Evolutionary conservation across 1,140 invertebrate genomes (phyloP), one percentile per base, ranked within the genome.

Genomic region (Palaemon carinicauda): DNA sequence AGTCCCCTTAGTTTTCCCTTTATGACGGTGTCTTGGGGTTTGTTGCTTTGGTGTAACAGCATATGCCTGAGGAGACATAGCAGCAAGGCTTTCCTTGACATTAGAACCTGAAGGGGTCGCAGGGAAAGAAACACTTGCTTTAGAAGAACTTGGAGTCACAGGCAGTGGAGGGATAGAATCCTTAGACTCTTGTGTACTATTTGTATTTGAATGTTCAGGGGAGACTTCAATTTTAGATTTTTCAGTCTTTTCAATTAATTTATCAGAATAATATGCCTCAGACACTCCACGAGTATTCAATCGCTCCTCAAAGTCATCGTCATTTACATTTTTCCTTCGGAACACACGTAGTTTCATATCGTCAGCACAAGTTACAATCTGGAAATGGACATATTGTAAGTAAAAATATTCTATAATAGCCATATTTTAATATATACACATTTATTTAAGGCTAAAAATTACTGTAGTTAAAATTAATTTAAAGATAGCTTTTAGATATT

Each of bases 331-430:
- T 73, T 53, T 74, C n/a, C 65, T 50, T 31, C 78, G 77, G 41
- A 86, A 86, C 19, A 86, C 73, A 12, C 84, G 54, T 17, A 86
- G 56, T 52, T 86, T 86, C 77, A 86, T 80, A 27, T 86, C 84
- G 74, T 86, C 84, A 15, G 77, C 84, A 80, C 84, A 86, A 17
- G 84, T 86, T 21, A 86, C 84, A 50, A 86, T 15, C 84, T 86
- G 65, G 10, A 71, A 86, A 53, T 24, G 65, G n/a, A 51, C 9
- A 29, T 1, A 21, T 21, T 54, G 2, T 80, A 29, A 53, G 19
- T 24, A 65, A 14, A 5, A 21, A 65, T 65, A 14, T 7, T 27
- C 5, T 0, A 21, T 14, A 21, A 10, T 65, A 9, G 41, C 7
- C 41, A 9, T 41, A 3, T 41, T 41, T 41, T 41, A 41, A 41